Evolutionary conservation across 2,113 vertebrate genomes (phyloP).

Genomic region (Tragelaphus scriptus): DNA sequence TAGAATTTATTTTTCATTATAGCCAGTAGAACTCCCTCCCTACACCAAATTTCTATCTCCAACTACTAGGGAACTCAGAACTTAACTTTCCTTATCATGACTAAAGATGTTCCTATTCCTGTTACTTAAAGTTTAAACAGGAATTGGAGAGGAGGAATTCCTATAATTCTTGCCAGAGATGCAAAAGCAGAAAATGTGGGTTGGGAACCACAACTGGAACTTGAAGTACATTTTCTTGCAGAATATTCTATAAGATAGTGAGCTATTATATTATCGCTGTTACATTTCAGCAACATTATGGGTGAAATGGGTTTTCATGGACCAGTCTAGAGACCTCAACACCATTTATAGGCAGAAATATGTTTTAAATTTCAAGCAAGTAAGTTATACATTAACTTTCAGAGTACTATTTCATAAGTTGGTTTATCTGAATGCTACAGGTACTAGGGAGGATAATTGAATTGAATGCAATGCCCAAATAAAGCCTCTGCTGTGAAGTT

Average conservation of each 20-base stretch:
- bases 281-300: conserved; percentile 21
- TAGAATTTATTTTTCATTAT: conserved; percentile 35
- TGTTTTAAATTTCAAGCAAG: conserved; percentile 42
- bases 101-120: neutral
- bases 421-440: neutral
- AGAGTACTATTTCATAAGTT: conserved; percentile 1
- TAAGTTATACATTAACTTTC: conserved; percentile 12
- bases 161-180: neutral
- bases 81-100: neutral
- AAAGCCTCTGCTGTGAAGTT: neutral
- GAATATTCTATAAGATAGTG: conserved; percentile 25
- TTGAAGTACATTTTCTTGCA: conserved; percentile 16
- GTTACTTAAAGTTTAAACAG: neutral
- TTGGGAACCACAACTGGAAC: neutral
- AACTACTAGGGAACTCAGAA: neutral
- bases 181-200: neutral
- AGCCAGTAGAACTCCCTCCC: neutral
- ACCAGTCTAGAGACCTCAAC: conserved; percentile 2
- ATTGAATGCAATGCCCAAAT: conserved; percentile 2
- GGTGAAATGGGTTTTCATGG: conserved; percentile 36
- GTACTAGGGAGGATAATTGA: conserved; percentile 17
- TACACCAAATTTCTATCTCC: neutral
- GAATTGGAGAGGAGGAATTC: neutral
- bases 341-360: conserved; percentile 31
- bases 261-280: neutral